Percentiles rank a stretch among this genome's conserved stretches.
Evolutionary conservation across 92 coral and sea anemone species (phyloP).

Genomic region (Zoanthus solanderi): DNA sequence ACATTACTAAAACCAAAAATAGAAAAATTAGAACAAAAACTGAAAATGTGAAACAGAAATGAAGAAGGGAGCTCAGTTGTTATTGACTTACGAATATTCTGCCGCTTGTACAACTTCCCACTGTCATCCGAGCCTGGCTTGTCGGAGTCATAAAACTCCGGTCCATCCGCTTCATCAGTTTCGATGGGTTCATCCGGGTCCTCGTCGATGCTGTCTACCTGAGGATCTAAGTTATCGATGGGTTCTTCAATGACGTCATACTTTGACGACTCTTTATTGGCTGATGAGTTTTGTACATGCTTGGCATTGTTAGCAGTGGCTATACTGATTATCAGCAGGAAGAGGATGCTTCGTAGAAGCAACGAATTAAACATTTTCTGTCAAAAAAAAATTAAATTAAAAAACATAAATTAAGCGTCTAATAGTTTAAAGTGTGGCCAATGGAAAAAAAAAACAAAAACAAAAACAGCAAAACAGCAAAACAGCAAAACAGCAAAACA

Average conservation of each 20-base stretch:
- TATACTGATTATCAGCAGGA: slow-evolving; percentile 47
- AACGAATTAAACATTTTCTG: slow-evolving; percentile 36
- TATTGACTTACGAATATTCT: slow-evolving; percentile 37
- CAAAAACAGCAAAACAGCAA: too few species aligned
- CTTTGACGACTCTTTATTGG: slow-evolving; percentile 14
- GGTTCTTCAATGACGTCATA: slow-evolving; percentile 50
- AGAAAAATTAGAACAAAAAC: not conserved
- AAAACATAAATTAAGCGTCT: too few species aligned
- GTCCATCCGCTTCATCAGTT: slow-evolving; percentile 41
- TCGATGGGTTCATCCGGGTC: slow-evolving; percentile 49
- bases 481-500: too few species aligned
- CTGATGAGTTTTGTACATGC: slow-evolving; percentile 39
- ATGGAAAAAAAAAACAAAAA: too few species aligned
- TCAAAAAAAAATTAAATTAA: not conserved
- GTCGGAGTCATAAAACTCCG: slow-evolving; percentile 33
- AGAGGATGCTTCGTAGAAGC: slow-evolving; percentile 46
- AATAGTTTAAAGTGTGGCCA: too few species aligned
- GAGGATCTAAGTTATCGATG: slow-evolving; percentile 33
- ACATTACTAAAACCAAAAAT: not conserved
- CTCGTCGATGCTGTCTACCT: slow-evolving; percentile 39
- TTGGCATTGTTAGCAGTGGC: slow-evolving; percentile 32
- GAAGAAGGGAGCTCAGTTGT: not conserved
- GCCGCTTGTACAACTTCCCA: slow-evolving; percentile 42
- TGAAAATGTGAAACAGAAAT: not conserved
- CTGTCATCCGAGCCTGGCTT: slow-evolving; percentile 38